Base-by-base conservation (phyloP, 2,888 invertebrate species). In the Lasioglossum morio region DNA sequence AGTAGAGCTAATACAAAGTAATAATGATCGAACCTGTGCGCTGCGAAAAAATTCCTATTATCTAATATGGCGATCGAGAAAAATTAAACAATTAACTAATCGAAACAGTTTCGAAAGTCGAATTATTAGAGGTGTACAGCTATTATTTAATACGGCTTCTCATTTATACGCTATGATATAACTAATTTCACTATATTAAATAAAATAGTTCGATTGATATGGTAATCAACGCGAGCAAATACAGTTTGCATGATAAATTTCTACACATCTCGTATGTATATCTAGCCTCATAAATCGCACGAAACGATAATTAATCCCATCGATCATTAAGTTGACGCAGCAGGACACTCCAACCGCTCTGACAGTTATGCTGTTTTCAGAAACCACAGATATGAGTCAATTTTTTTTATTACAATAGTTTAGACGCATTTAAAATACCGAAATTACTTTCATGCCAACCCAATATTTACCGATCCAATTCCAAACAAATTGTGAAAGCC, bases 291-390 rank as follows among this genome's bases (percentile, higher is more conserved):
- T 84, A 73, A 84, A 85, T 85, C 76, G 75, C n/a, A n/a, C 66
- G 10, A 53, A 79, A 48, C 77, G 27, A 57, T 46, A 63, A 77
- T 85, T 83, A 76, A 57, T 66, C 69, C 69, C 76, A 79, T 85
- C 79, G 84, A 85, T 85, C 85, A 84, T 73, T 79, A n/a, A n/a
- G n/a, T n/a, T n/a, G n/a, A n/a, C 82, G 72, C 66, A 63, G 37
- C 27, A 19, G 40, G 19, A 63, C 30, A 7, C 66, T 16, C 30
- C 48, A 73, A n/a, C 27, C 53, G 37, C 23, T 73, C 14, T n/a
- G 14, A 53, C 53, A 14, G n/a, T 0, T n/a, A 7, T 34, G 48
- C 5, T 73, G 30, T 53, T 73, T 73, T 46, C 2, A 53, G 19
- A 73, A 43, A 43, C 48, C 48, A 34, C 19, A 14, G 53, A 73